phyloP scores from a whole-genome alignment of 2,888 invertebrate genomes.

The Drosophila nr. medialis region DNA sequence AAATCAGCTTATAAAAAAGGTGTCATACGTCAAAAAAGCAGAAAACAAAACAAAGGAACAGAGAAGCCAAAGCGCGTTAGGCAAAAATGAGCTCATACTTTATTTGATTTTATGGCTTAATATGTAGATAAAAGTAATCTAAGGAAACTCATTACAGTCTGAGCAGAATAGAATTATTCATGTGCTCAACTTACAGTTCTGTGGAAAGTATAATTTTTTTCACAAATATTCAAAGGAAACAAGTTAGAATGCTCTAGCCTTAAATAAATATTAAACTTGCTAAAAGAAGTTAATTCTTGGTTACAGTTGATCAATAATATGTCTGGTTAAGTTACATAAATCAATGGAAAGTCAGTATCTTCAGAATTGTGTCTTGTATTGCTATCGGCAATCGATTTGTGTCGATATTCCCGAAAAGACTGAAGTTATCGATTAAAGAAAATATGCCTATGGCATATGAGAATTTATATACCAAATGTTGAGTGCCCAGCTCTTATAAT shows the following conservation, averaged over 20 bases:
- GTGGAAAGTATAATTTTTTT: background rate
- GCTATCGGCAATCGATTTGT: background rate
- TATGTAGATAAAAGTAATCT: background rate
- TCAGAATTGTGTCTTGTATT: background rate
- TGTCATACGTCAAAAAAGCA: background rate
- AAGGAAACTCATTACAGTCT: background rate
- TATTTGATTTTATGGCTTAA: background rate
- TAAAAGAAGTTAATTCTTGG: background rate
- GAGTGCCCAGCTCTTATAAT: background rate
- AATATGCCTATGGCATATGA: background rate
- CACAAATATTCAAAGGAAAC: background rate
- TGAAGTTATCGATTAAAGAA: background rate
- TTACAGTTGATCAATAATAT: background rate
- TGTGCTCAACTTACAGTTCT: background rate
- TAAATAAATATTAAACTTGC: background rate
- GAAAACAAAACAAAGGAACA: background rate
- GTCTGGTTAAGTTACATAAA: background rate
- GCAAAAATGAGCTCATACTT: constrained; percentile 7
- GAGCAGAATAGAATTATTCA: background rate
- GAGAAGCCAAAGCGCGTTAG: background rate
- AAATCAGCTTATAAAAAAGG: constrained; percentile 1
- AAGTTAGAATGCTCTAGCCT: too few species aligned
- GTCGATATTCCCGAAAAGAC: rapidly evolving
- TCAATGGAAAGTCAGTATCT: background rate
- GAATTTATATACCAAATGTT: background rate